Conservation (phyloP, 2,797 vertebrate genomes). For the Chloroceryle amazona region DNA sequence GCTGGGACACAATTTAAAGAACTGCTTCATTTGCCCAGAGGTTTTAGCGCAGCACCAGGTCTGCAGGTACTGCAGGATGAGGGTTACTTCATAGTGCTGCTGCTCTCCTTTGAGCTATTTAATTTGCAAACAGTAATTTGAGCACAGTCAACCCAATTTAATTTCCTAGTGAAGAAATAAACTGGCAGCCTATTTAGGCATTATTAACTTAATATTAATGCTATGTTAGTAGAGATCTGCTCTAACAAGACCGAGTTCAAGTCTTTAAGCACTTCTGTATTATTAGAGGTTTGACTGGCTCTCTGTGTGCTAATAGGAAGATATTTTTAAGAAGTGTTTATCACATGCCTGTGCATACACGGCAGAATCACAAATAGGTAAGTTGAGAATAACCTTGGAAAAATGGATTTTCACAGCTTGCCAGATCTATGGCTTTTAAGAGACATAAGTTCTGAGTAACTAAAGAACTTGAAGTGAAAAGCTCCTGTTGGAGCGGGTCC, state of each 20-base stretch:
- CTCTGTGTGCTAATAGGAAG: accelerated
- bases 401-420: not conserved
- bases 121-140: not conserved
- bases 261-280: not conserved
- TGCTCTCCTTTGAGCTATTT: not conserved
- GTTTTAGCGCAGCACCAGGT: not conserved
- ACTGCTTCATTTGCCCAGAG: not conserved
- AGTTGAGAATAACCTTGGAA: not conserved
- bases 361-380: not conserved
- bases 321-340: not conserved
- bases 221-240: not conserved
- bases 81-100: not conserved
- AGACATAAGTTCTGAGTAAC: not conserved
- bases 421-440: not conserved
- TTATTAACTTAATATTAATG: not conserved
- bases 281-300: not conserved
- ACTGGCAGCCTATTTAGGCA: not conserved
- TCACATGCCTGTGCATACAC: not conserved
- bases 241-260: not conserved
- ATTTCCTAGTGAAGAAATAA: slow-evolving; percentile 18
- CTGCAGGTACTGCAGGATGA: not conserved
- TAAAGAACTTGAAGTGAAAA: not conserved
- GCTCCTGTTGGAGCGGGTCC: not conserved
- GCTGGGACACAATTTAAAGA: not conserved
- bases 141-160: not conserved